Evolutionary conservation across 2,113 vertebrate species (phyloP), one percentile per base, ranked within the genome.

Genomic region (Mixornis gularis): DNA sequence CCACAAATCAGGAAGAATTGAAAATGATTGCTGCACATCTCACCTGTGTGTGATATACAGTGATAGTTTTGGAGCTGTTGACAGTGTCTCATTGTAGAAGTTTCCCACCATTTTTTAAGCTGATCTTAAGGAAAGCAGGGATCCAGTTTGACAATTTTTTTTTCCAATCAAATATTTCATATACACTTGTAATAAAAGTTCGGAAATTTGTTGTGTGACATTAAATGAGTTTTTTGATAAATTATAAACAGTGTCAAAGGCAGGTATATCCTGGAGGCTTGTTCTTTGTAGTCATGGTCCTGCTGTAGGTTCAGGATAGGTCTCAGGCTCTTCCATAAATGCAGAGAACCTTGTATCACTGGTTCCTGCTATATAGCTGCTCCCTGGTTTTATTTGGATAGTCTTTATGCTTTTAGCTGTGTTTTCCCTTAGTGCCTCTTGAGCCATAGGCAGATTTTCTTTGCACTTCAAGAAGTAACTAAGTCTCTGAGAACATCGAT

Each of bases 401-500:
- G 29, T 85, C 27, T 66, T 85, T 68, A 52, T 62, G 21, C 36
- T 80, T 89, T 36, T 34, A 53, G 13, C 9, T 74, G 5, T 64
- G 9, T 17, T 71, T 76, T 72, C 16, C 6, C 15, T 44, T 49
- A 17, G 3, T 87, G 58, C 16, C 20, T 82, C 32, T 78, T 40
- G 32, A 79, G 29, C 24, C n/a, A 3, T 10, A 56, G 22, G 32
- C 62, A 85, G 38, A 20, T 83, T 77, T 93, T 69, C 44, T 76
- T 56, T 83, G 59, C 16, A 43, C 16, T 34, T 92, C 20, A 58
- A 38, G 29, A 43, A 21, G 16, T 72, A 49, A 60, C 10, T 32
- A 21, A 55, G 21, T 51, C 43, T 68, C 5, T 2, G 1, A 19
- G 24, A 83, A 6, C 3, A 3, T 19, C 0, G 0, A 1, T 5